These are phyloP conservation scores for Eumaeus atala DNA, from an alignment of 1,140 invertebrate species.

Conservation along the genomic window DNA sequence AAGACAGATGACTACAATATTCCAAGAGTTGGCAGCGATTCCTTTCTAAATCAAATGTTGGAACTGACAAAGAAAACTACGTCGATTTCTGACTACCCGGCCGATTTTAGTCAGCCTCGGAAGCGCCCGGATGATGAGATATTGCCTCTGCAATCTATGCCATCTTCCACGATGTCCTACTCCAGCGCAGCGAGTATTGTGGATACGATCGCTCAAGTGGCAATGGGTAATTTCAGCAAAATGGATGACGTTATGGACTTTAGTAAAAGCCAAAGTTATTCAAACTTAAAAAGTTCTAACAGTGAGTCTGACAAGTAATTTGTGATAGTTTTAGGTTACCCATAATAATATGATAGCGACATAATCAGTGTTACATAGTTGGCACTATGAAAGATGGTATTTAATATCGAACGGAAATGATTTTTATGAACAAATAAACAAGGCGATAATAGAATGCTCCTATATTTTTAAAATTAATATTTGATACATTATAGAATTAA, in stretches of 20 bases:
- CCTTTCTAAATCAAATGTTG: slow-evolving; percentile 71
- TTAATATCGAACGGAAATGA: too few species aligned
- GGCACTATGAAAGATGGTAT: too few species aligned
- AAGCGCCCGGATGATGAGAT: slow-evolving; percentile 61
- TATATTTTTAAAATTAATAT: too few species aligned
- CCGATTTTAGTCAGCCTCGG: slow-evolving; percentile 57
- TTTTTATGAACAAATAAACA: too few species aligned
- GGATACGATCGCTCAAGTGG: slow-evolving; percentile 61
- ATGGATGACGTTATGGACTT: slow-evolving; percentile 57
- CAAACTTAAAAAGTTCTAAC: slow-evolving; percentile 34
- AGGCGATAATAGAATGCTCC: too few species aligned
- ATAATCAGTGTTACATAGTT: too few species aligned
- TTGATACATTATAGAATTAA: too few species aligned
- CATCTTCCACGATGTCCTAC: slow-evolving; percentile 55
- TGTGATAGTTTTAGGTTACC: not conserved
- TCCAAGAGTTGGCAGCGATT: slow-evolving; percentile 54
- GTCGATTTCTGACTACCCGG: slow-evolving; percentile 57
- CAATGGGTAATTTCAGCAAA: slow-evolving; percentile 60
- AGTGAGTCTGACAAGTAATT: slow-evolving; percentile 50
- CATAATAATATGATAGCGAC: too few species aligned
- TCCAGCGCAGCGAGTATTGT: slow-evolving; percentile 56
- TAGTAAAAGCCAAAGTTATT: slow-evolving; percentile 58
- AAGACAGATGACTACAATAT: slow-evolving; percentile 53
- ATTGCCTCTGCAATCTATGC: slow-evolving; percentile 31
- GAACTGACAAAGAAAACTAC: slow-evolving; percentile 71